Evolutionary conservation across 1,140 invertebrate genomes (phyloP), one percentile per base, ranked within the genome.

Genomic region (Drosophila santomea): DNA sequence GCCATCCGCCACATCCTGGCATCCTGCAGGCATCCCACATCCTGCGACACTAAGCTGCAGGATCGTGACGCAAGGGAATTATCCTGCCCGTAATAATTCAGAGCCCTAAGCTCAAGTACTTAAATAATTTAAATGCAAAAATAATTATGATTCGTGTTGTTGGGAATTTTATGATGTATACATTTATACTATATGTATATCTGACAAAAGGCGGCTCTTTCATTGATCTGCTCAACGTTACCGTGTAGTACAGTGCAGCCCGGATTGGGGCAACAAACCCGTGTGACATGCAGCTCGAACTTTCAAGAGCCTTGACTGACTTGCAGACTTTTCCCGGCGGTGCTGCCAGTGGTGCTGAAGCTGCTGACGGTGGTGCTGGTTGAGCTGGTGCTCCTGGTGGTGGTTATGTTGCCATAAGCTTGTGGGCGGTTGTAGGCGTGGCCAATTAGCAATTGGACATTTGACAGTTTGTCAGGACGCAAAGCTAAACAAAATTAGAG

Each of bases 211-310:
- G 1, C 20, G 20, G 20, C 20, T 20, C 20, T 20, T 20, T 20
- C 20, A 4, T 10, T 8, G 32, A 32, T 32, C 32, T 32, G 32
- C 7, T 32, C 32, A 14, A 10, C 25, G 25, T 4, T 25, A 0
- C 11, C 25, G 6, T 71, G 67, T 43, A 36, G 67, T 28, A 20
- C 25, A 50, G 64, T 73, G 69, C 45, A n/a, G 36, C 59, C 32
- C 39, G 69, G 71, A 67, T 60, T 63, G 75, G 76, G 81, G 80
- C 80, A 84, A 84, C 76, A 71, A 84, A 84, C 80, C 80, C 80
- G 64, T 80, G 80, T 84, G 80, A 80, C 80, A 80, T 80, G 80
- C 66, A 52, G 81, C 80, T 84, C 80, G 80, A 84, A 84, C 80
- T 84, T 80, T 84, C 60, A 71, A 84, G 80, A 80, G 81, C 58